These are phyloP conservation scores for Hydropsyche tenuis DNA, from an alignment of 1,140 invertebrate genomes.

Conservation along the genomic window DNA sequence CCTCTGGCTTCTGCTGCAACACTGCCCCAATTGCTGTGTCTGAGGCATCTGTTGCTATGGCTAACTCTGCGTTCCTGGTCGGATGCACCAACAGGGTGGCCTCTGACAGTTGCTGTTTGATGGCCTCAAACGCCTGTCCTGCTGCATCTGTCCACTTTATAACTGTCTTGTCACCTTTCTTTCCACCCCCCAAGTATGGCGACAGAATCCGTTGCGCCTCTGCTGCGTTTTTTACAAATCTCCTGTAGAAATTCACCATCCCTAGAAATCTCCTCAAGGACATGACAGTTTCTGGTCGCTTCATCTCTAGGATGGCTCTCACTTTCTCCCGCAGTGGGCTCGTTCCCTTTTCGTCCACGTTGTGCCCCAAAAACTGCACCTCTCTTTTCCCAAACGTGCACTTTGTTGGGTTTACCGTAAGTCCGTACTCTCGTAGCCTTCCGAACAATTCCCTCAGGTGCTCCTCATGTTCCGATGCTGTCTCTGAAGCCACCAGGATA, in stretches of 20 bases:
- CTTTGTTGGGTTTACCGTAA: slow-evolving; percentile 32
- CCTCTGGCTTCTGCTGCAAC: slow-evolving; percentile 50
- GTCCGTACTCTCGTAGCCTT: slow-evolving; percentile 44
- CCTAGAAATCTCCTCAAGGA: not conserved
- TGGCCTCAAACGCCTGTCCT: not conserved
- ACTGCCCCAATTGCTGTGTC: slow-evolving; percentile 53
- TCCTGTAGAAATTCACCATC: not conserved
- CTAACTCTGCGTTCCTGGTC: slow-evolving; percentile 51
- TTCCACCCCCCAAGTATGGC: slow-evolving; percentile 39
- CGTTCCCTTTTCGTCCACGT: slow-evolving; percentile 37
- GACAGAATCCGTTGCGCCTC: not conserved
- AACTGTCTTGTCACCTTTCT: slow-evolving; percentile 18
- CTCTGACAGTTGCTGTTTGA: not conserved
- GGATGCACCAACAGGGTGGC: slow-evolving; percentile 49
- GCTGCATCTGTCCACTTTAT: not conserved
- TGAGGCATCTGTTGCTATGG: slow-evolving; percentile 55
- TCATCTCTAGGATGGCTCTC: not conserved
- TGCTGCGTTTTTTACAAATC: not conserved
- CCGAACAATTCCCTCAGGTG: slow-evolving; percentile 47
- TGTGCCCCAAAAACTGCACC: not conserved
- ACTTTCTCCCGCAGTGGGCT: not conserved
- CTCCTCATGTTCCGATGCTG: slow-evolving; percentile 49
- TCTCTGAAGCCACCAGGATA: slow-evolving; percentile 57
- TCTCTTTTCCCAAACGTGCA: not conserved
- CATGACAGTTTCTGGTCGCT: not conserved